Evolutionary conservation across 2,797 vertebrate genomes (phyloP).

Genomic region (Sebastes hubbsi): DNA sequence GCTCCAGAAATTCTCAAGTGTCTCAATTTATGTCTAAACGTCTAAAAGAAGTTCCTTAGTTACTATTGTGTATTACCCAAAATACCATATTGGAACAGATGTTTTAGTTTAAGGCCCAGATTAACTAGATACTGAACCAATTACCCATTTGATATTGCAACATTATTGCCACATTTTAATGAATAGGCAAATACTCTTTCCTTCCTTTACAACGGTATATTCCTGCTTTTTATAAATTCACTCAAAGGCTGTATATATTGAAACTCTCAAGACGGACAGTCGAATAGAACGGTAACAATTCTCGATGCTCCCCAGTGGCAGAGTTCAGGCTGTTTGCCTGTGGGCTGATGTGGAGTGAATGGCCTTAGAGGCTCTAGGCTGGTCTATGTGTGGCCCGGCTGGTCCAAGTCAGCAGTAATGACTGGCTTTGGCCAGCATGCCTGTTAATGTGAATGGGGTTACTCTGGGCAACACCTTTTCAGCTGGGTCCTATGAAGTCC

Average conservation of each 20-base stretch:
- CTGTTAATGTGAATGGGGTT: slow-evolving; percentile 85
- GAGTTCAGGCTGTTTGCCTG: slow-evolving; percentile 74
- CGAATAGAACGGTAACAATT: slow-evolving; percentile 68
- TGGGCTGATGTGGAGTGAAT: slow-evolving; percentile 77
- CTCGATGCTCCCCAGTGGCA: slow-evolving; percentile 70
- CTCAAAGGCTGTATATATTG: slow-evolving; percentile 44
- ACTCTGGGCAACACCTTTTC: slow-evolving; percentile 88
- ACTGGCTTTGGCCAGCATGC: slow-evolving; percentile 82
- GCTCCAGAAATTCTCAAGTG: not conserved
- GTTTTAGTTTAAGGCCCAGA: not conserved
- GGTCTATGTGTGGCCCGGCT: slow-evolving; percentile 83
- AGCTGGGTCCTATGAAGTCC: slow-evolving; percentile 84
- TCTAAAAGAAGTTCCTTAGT: not conserved
- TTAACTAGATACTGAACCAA: not conserved
- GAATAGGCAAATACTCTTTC: not conserved
- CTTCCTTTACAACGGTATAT: slow-evolving; percentile 26
- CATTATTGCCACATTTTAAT: not conserved
- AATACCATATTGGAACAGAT: not conserved
- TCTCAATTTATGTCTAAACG: not conserved
- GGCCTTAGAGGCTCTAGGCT: slow-evolving; percentile 78
- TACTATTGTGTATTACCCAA: not conserved
- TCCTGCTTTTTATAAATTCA: slow-evolving; percentile 28
- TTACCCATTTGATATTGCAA: not conserved
- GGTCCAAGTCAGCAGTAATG: slow-evolving; percentile 85
- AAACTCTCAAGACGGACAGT: slow-evolving; percentile 59